These are phyloP conservation scores for Alouatta palliata DNA, from an alignment of 2,113 vertebrate species.

Conservation along the genomic window DNA sequence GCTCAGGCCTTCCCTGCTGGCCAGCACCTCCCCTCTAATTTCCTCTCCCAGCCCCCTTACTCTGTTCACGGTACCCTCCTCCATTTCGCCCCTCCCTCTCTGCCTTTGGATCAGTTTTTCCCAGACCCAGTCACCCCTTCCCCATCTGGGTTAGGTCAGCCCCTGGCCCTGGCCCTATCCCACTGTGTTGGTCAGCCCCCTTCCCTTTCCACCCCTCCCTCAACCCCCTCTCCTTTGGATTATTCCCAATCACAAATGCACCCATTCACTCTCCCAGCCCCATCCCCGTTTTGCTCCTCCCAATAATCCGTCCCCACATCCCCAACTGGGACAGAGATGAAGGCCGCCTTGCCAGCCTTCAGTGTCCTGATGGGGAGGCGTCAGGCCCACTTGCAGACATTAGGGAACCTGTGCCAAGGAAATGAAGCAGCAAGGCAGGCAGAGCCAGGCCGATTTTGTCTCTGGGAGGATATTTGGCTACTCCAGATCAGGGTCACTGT, in stretches of 20 bases:
- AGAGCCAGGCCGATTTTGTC: background rate
- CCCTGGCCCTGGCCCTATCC: background rate
- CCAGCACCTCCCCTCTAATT: conserved; percentile 13
- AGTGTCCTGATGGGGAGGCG: background rate
- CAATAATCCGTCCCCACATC: background rate
- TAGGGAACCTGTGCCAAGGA: background rate
- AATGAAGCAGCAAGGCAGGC: background rate
- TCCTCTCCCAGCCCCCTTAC: background rate
- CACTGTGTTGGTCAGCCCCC: background rate
- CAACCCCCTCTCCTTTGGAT: background rate
- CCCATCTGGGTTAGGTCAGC: background rate
- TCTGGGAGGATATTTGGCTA: background rate
- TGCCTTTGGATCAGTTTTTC: conserved; percentile 37
- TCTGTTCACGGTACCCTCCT: background rate
- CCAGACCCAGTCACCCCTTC: conserved; percentile 27
- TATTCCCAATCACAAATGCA: conserved; percentile 20
- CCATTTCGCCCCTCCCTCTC: conserved; percentile 24
- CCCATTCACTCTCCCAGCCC: background rate
- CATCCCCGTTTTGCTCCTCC: background rate
- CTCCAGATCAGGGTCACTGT: background rate
- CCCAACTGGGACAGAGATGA: background rate
- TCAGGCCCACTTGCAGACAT: background rate
- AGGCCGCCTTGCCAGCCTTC: background rate
- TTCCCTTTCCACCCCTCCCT: background rate
- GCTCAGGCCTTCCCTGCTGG: background rate